Conservation (phyloP, 2,797 vertebrate species). For the Borostomias antarcticus region DNA sequence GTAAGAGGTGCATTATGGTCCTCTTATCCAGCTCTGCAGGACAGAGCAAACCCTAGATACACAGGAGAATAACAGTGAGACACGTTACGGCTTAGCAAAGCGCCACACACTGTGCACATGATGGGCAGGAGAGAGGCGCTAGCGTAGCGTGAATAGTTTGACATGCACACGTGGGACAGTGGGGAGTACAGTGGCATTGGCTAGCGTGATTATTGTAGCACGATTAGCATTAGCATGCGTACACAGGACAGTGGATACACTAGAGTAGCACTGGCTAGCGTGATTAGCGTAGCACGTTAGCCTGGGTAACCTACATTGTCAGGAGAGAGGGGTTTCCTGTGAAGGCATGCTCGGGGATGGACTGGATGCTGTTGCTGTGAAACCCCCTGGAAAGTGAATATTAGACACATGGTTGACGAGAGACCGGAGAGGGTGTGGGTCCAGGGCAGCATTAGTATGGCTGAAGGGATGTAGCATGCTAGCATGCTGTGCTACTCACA, state of each 20-base stretch:
- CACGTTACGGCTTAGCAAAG: too few relatives aligned
- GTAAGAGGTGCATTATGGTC: constrained; percentile 7
- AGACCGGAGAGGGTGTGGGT: constrained; percentile 13
- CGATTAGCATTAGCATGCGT: neutral
- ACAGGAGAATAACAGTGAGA: neutral
- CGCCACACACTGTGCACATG: neutral
- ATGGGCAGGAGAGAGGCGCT: neutral
- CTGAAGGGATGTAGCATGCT: constrained; percentile 22
- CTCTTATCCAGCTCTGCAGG: neutral
- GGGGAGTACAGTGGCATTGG: neutral
- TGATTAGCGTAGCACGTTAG: neutral
- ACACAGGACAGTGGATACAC: constrained; percentile 2
- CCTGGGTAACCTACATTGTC: constrained; percentile 84
- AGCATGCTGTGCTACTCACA: constrained; percentile 82
- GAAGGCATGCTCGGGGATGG: constrained; percentile 91
- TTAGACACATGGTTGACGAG: constrained; percentile 23
- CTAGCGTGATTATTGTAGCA: too few relatives aligned
- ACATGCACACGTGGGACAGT: neutral
- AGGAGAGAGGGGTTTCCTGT: constrained; percentile 89
- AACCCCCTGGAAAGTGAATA: constrained; percentile 82
- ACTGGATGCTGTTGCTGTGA: constrained; percentile 93
- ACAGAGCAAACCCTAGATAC: neutral
- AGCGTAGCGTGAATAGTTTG: too few relatives aligned
- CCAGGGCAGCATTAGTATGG: constrained; percentile 43
- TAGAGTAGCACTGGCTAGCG: neutral